These are phyloP conservation scores for Melopsittacus undulatus DNA, from an alignment of 2,797 vertebrate species.

Conservation along the genomic window DNA sequence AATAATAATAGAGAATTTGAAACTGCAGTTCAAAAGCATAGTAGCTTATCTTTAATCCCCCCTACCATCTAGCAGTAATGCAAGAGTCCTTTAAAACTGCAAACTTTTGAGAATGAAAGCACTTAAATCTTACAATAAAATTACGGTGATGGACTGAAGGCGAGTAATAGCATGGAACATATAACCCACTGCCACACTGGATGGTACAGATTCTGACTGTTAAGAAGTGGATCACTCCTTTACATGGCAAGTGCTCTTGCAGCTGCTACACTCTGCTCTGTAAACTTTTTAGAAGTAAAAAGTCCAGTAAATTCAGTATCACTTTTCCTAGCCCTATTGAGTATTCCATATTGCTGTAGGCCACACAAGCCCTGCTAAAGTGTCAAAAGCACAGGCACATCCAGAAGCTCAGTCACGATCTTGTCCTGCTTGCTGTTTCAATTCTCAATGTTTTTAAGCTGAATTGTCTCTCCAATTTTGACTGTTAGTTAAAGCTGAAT, in stretches of 20 bases:
- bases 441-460: background rate
- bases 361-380: background rate
- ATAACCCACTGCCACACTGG: background rate
- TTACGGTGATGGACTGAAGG: background rate
- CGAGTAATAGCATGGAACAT: background rate
- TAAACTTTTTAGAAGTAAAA: background rate
- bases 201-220: background rate
- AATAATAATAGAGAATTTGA: background rate
- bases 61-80: background rate
- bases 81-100: background rate
- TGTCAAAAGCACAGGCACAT: background rate
- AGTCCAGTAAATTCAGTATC: background rate
- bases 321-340: background rate
- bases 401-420: background rate
- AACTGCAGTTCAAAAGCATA: background rate
- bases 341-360: background rate
- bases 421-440: background rate
- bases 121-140: background rate
- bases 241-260: background rate
- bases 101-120: background rate
- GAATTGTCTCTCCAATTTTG: background rate
- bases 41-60: background rate
- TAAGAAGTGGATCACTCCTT: background rate
- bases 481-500: background rate
- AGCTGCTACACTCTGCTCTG: background rate